Evolutionary conservation across 2,888 invertebrate genomes (phyloP), one percentile per base, ranked within the genome.

Genomic region (Hirtodrosophila trivittata): DNA sequence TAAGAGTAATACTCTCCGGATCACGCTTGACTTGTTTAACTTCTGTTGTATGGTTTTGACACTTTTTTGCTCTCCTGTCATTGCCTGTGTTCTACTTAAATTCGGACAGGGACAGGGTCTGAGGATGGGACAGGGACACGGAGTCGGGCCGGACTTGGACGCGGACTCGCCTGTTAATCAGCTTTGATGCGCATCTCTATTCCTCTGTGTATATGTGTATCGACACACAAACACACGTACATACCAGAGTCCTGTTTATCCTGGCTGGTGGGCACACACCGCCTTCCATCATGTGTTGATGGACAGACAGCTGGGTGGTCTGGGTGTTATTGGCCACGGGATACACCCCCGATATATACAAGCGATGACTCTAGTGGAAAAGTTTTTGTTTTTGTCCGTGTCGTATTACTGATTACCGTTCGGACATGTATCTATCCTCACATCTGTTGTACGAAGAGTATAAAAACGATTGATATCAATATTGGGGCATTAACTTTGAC

Each of bases 401-500:
- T 45, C 51, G 46, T 63, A 55, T 69, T 72, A 58, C 51, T 68
- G 81, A 69, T 66, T 78, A 66, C 59, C 45, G 56, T 63, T 58
- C 32, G 41, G 52, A 66, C 64, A 69, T 75, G 69, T 56, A 66
- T 66, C 60, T 28, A 28, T 56, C 38, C 59, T 57, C 41, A 47
- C 49, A 59, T 65, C 54, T 56, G 21, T 58, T 35, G 28, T 58
- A 21, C 3, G 2, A 21, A 5, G 18, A 21, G 60, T 49, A 78
- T 56, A 85, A 85, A 82, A 82, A 83, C 83, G 83, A 82, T 82
- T 85, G 85, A 75, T 82, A 85, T 82, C 83, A 82, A 82, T 82
- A 82, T 80, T 64, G 42, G 64, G 59, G 39, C 77, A 72, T 66
- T 54, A 76, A 74, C 70, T 73, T 70, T 60, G 58, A 9, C 66